Evolutionary conservation across 2,888 invertebrate genomes (phyloP).

Genomic region (Eupeodes latifasciatus): DNA sequence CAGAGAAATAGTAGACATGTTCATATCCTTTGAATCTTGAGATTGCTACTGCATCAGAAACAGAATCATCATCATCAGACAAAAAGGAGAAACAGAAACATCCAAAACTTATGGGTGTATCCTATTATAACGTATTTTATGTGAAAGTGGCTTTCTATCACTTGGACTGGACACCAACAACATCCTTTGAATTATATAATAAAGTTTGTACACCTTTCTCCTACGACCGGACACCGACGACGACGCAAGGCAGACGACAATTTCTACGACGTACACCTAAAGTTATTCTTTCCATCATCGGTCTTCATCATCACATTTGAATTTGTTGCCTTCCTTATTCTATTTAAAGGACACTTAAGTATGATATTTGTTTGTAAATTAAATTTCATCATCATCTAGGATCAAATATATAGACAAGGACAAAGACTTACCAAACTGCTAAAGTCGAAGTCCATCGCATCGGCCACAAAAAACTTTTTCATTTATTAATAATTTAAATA

Average conservation of each 20-base stretch:
- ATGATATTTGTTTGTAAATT: slow-evolving; percentile 20
- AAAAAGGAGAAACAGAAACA: no score
- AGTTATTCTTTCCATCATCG: background rate
- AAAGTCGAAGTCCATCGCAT: no score
- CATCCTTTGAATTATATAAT: background rate
- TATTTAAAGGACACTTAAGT: slow-evolving; percentile 12
- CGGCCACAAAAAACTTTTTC: slow-evolving; percentile 22
- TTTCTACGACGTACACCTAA: background rate
- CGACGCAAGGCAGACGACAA: no score
- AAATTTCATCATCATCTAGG: slow-evolving; percentile 22
- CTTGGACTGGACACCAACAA: background rate
- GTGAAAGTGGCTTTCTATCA: no score
- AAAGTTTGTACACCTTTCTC: background rate
- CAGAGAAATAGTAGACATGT: background rate
- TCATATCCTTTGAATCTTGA: no score
- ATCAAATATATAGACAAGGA: slow-evolving; percentile 1
- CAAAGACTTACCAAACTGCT: no score
- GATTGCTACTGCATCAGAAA: no score
- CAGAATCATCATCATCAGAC: no score
- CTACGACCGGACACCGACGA: no score
- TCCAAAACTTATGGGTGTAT: no score
- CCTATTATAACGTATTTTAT: no score
- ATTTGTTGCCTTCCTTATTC: background rate
- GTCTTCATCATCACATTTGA: background rate
- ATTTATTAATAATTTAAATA: slow-evolving; percentile 39